A percentile compares a stretch with the other conserved stretches of the same genome.
Evolutionary conservation across 2,888 invertebrate genomes (phyloP).

Genomic region (Athalia rosae): DNA sequence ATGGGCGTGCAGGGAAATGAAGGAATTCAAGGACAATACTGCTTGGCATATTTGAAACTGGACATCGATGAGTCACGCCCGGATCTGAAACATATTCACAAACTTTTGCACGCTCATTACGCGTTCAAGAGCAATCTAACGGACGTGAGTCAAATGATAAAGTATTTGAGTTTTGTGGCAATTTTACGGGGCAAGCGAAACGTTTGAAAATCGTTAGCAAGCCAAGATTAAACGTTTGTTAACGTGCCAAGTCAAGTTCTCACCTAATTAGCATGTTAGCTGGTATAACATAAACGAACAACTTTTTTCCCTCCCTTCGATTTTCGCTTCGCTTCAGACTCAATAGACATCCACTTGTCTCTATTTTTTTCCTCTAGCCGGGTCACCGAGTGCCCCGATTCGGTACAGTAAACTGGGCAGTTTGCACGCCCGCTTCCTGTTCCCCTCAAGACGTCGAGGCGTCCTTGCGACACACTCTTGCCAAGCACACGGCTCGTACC

Average conservation of each 20-base stretch:
- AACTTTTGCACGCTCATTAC: conserved; percentile 78
- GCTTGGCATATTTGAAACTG: conserved; percentile 79
- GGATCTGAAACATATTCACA: conserved; percentile 75
- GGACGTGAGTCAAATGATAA: conserved; percentile 77
- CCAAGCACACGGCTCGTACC: conserved; percentile 75
- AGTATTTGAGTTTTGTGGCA: background rate
- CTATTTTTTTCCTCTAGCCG: conserved; percentile 74
- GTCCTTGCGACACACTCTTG: conserved; percentile 75
- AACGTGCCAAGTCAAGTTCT: no score
- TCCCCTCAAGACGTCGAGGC: conserved; percentile 77
- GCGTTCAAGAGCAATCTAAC: conserved; percentile 80
- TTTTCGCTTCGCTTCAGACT: background rate
- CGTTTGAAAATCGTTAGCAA: background rate
- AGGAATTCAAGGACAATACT: conserved; percentile 79
- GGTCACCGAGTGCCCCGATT: conserved; percentile 83
- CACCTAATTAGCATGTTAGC: no score
- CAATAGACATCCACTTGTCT: conserved; percentile 26
- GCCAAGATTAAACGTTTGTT: no score
- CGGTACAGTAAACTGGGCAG: conserved; percentile 81
- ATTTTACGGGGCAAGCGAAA: background rate
- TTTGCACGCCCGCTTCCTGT: conserved; percentile 81
- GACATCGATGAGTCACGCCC: conserved; percentile 74
- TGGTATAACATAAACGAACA: no score
- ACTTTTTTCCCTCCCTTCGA: background rate
- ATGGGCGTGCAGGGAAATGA: conserved; percentile 72